Base-by-base conservation (phyloP, 1,140 invertebrate genomes). In the Drosophila cardini region DNA sequence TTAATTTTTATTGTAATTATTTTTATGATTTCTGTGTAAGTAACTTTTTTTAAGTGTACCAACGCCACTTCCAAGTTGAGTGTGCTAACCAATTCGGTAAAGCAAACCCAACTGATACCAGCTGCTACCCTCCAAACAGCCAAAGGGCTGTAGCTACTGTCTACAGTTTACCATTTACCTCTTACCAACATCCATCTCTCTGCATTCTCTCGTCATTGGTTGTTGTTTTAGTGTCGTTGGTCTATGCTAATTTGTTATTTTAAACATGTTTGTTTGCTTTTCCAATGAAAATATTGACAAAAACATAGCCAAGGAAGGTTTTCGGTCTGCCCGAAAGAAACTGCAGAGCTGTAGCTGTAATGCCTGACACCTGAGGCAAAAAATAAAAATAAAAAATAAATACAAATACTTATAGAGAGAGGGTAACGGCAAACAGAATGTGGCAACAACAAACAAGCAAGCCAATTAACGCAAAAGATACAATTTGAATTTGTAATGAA, bases 241-340 rank as follows among this genome's bases (percentile, higher is more conserved):
- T 78, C 85, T 89, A 89, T 89, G 84, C 85, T 90, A 89, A 89
- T 89, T 89, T 89, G 85, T 89, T 89, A 89, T 84, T 89, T 89
- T 89, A 90, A 89, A 73, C 84, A 90, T 89, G 84, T 90, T 89
- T 89, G 84, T 84, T 89, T 89, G 77, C 80, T 71, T 72, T 71
- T 75, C 67, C 65, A 76, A 60, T 60, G 61, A 87, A 86, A 86
- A 86, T 86, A 86, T 87, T 89, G 72, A 87, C 84, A 75, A 83
- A 80, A 77, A 71, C 40, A 64, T 73, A 50, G 55, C 63, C 32
- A 65, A 60, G 63, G 72, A 60, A 68, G 72, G 63, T 43, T 56
- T 55, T 60, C 34, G 26, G 57, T 30, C 58, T 58, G 45, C 2
- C 52, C 43, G 21, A 13, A 56, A 16, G 58, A 75, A 65, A 69